Base-by-base conservation (phyloP, 1,140 invertebrate species). In the Diprion similis region DNA sequence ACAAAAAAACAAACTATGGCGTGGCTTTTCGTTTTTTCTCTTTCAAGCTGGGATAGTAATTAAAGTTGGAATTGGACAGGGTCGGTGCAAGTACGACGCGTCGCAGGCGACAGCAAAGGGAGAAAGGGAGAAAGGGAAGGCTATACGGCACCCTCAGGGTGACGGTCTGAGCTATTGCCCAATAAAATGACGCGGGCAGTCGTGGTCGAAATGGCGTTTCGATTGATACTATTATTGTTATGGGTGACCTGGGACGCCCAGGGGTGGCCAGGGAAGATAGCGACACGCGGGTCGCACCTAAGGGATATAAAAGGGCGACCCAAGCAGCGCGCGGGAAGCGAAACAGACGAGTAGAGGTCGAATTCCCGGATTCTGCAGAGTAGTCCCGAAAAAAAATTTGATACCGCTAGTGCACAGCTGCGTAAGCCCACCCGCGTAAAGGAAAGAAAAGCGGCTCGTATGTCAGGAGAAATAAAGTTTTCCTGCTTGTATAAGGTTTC, bases 171-270 rank as follows among this genome's bases (percentile, higher is more conserved):
- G 85, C 78, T 83, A 86, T 86, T 77, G 83, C 76, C 82, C 85
- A 86, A 88, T 88, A 87, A 87, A 86, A 81, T 81, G 82, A 85
- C 82, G 81, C 77, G 74, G 81, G 80, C 81, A 82, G 83, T 84
- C 84, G 85, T 87, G 84, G 83, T 81, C 80, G 78, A 81, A 85
- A 83, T 79, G 81, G 81, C 79, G 78, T 72, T 79, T 80, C 81
- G 82, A 86, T 86, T 83, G 81, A 79, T 80, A 81, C 82, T 80
- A 78, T 78, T 83, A 82, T 85, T 83, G 80, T 80, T 83, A 19
- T 45, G 17, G 66, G 15, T 18, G 66, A 59, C 51, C 51, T 59
- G 51, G 51, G 51, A 59, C n/a, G n/a, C n/a, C 51, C 51, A 17
- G 9, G 51, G 51, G 51, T 59, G 11, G 9, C 11, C 51, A 59